These are phyloP conservation scores for Sceloporus tristichus DNA, from an alignment of 2,113 vertebrate genomes.

Conservation along the genomic window DNA sequence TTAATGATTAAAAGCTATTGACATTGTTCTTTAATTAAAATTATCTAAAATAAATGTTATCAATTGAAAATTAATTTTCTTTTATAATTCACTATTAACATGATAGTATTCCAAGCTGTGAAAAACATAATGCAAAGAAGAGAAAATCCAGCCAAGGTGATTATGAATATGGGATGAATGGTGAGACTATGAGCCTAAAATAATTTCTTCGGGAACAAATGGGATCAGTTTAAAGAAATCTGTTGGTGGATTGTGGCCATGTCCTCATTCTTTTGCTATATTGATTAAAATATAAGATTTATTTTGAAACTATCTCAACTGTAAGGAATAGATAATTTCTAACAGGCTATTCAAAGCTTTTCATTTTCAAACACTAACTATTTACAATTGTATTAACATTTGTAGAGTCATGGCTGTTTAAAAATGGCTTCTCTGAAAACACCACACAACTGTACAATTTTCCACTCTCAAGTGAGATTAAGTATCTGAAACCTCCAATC, in stretches of 20 bases:
- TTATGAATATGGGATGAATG: neutral
- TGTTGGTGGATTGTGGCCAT: neutral
- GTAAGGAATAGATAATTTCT: neutral
- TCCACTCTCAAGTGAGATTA: slow-evolving; percentile 25
- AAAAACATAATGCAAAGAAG: neutral
- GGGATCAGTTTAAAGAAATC: neutral
- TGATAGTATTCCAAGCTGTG: too few relatives aligned
- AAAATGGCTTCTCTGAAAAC: neutral
- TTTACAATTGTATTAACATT: neutral
- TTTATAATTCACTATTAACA: too few relatives aligned
- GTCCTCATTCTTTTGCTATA: neutral
- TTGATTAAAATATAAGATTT: neutral
- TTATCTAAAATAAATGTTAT: too few relatives aligned
- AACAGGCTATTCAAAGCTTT: neutral
- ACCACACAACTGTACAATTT: neutral
- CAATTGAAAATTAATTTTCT: too few relatives aligned
- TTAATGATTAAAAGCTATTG: too few relatives aligned
- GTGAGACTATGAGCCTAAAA: neutral
- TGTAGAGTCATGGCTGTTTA: neutral
- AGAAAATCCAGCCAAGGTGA: neutral
- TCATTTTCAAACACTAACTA: neutral
- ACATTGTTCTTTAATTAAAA: too few relatives aligned
- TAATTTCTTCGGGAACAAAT: neutral
- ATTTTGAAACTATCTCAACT: neutral
- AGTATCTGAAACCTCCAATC: slow-evolving; percentile 21